These are phyloP conservation scores for Camelus dromedarius DNA, from an alignment of 2,113 vertebrate genomes.

Conservation along the genomic window DNA sequence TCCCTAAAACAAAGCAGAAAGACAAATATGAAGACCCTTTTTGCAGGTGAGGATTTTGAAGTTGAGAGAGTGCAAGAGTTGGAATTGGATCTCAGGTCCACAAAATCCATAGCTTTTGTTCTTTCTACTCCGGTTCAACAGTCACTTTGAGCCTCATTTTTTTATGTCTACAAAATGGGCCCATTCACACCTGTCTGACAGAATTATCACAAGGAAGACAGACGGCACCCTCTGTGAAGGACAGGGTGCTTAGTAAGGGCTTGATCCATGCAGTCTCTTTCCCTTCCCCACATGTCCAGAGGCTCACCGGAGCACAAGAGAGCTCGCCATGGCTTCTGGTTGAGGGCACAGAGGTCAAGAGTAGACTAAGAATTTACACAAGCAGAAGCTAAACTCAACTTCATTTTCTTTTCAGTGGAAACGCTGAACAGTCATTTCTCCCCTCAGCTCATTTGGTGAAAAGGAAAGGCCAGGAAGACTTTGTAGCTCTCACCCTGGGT, in stretches of 20 bases:
- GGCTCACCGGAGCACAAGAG: background rate
- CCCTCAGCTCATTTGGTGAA: background rate
- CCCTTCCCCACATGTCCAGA: background rate
- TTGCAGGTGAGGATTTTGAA: background rate
- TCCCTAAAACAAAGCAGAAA: background rate
- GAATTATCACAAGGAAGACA: background rate
- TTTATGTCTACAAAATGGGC: background rate
- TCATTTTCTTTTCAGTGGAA: background rate
- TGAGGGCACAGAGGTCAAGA: background rate
- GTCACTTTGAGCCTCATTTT: background rate
- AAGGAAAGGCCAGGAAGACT: background rate
- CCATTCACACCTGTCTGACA: background rate
- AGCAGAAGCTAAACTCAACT: background rate
- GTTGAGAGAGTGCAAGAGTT: background rate
- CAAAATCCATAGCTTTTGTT: background rate
- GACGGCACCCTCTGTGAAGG: background rate
- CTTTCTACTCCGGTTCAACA: background rate
- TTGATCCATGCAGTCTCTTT: background rate
- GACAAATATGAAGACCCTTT: background rate
- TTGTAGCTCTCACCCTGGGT: background rate
- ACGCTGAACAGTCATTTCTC: background rate
- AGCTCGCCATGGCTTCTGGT: background rate
- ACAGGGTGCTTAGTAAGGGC: background rate
- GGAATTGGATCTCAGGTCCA: background rate
- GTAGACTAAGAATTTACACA: background rate